Percentiles rank a stretch among this genome's conserved stretches.
Conservation (phyloP, 2,888 invertebrate species). For the Timema podura region DNA sequence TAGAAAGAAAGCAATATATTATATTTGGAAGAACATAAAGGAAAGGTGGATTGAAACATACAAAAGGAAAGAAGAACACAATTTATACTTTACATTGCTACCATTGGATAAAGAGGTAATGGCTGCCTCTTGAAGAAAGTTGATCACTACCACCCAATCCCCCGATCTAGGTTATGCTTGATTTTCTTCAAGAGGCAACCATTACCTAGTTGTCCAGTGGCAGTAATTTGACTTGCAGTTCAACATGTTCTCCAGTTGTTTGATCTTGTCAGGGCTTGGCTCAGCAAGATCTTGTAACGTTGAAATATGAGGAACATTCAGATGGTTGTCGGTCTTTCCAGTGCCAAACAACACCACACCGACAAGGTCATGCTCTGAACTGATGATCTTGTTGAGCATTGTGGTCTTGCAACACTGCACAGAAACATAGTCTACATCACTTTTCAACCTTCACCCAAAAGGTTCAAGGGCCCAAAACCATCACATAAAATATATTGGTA, state of each 20-base stretch:
- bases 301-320: conserved; percentile 26
- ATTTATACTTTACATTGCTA: no score
- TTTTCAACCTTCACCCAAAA: neutral
- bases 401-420: conserved; percentile 29
- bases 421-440: neutral
- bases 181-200: no score
- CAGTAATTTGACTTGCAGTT: conserved; percentile 9
- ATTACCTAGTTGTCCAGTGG: no score
- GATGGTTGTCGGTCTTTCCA: conserved; percentile 19
- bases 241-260: conserved; percentile 26
- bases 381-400: conserved; percentile 30
- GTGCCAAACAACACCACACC: conserved; percentile 31
- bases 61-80: no score
- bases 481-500: neutral
- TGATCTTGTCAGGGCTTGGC: conserved; percentile 26
- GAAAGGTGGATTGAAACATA: no score
- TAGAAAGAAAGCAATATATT: no score
- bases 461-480: neutral
- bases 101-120: no score
- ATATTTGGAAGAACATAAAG: no score
- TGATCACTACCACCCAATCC: no score
- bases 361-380: conserved; percentile 26
- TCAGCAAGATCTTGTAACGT: conserved; percentile 27
- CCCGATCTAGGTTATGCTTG: no score
- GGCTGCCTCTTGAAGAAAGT: no score